Conservation (phyloP, 2,113 vertebrate species). For the Pelobates fuscus region DNA sequence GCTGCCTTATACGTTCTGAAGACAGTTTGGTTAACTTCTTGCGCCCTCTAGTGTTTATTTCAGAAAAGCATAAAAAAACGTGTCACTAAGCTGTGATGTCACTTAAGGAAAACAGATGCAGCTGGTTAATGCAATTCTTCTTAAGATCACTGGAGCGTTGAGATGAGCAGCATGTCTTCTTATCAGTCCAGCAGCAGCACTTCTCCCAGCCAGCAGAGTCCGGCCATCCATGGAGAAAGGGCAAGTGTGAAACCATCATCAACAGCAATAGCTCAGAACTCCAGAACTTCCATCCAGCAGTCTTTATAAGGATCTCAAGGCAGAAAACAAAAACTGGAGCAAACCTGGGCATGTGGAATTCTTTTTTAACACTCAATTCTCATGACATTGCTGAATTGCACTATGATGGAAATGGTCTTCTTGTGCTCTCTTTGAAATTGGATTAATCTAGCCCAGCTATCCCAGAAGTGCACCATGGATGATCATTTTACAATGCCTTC, state of each 20-base stretch:
- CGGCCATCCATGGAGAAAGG: neutral
- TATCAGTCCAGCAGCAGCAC: neutral
- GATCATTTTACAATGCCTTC: conserved; percentile 67
- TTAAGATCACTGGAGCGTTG: conserved; percentile 12
- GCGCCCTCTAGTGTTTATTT: conserved; percentile 25
- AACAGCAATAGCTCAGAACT: neutral
- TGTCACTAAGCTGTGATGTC: conserved; percentile 28
- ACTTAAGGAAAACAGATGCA: conserved; percentile 1
- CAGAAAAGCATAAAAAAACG: neutral
- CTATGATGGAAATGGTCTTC: neutral
- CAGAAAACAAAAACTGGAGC: neutral
- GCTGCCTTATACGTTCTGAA: neutral
- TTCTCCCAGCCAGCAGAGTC: neutral
- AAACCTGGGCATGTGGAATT: neutral
- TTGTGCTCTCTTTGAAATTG: neutral
- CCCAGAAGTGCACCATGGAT: conserved; percentile 10
- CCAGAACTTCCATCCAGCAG: neutral
- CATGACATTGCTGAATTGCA: neutral
- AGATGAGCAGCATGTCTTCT: conserved; percentile 38
- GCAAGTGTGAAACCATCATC: neutral
- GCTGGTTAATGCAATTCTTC: conserved; percentile 14
- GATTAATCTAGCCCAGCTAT: neutral
- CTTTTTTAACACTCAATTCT: neutral
- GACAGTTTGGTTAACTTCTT: neutral
- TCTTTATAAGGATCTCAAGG: neutral